Percentiles rank a stretch among this genome's conserved stretches.
Evolutionary conservation across 35 echinoderm and acorn worm genomes (phyloP).

Genomic region (Lytechinus variegatus): DNA sequence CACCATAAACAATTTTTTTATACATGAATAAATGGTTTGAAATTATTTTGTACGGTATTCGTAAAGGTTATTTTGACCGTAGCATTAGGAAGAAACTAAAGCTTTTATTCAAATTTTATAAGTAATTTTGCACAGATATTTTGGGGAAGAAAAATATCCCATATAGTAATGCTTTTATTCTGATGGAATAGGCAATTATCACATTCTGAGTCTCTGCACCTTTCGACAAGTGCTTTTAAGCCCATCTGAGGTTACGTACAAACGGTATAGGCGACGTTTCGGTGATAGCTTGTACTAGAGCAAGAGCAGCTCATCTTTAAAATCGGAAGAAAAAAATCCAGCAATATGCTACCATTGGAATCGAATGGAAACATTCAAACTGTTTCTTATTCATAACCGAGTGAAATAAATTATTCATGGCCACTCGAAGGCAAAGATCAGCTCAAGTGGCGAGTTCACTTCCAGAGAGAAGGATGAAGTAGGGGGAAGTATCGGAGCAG

Average conservation of each 20-base stretch:
- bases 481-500: not conserved
- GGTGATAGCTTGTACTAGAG: not conserved
- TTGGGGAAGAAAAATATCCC: too few relatives aligned
- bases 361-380: not conserved
- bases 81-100: too few relatives aligned
- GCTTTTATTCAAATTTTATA: too few relatives aligned
- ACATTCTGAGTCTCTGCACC: not conserved
- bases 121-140: too few relatives aligned
- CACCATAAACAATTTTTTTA: too few relatives aligned
- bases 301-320: not conserved
- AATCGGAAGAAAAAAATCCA: not conserved
- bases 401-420: slow-evolving; percentile 40
- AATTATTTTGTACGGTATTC: too few relatives aligned
- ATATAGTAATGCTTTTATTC: not conserved
- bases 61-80: too few relatives aligned
- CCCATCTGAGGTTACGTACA: not conserved
- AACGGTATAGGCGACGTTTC: not conserved
- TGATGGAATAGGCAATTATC: not conserved
- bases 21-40: too few relatives aligned
- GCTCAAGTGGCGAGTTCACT: not conserved
- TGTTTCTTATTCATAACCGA: slow-evolving; percentile 23
- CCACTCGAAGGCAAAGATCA: slow-evolving; percentile 15
- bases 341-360: not conserved
- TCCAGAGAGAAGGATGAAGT: not conserved
- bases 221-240: not conserved